phyloP scores from a whole-genome alignment of 1,140 invertebrate genomes.

The Neodiprion lecontei region DNA sequence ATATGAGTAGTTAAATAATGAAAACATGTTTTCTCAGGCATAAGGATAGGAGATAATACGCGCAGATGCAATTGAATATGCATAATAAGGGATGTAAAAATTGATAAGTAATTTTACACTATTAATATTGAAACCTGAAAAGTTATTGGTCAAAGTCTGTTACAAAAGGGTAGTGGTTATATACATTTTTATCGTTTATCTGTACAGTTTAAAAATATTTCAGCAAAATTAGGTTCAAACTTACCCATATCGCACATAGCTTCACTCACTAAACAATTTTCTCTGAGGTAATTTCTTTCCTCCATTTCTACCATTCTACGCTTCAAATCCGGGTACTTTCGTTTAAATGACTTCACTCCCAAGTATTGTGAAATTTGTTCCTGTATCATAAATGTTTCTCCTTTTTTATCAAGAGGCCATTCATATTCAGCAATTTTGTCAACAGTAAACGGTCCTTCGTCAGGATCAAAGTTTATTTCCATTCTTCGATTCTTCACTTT shows the following conservation, averaged over 20 bases:
- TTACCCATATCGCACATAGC: constrained; percentile 89
- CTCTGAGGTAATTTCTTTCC: constrained; percentile 87
- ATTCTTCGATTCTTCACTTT: constrained; percentile 75
- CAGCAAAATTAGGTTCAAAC: constrained; percentile 25
- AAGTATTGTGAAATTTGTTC: constrained; percentile 93
- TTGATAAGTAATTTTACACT: not conserved
- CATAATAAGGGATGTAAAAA: not conserved
- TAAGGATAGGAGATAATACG: too few relatives aligned
- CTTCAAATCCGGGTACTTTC: constrained; percentile 91
- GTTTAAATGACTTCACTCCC: constrained; percentile 93
- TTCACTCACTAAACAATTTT: constrained; percentile 86
- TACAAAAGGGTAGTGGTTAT: too few relatives aligned
- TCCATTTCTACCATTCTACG: constrained; percentile 86
- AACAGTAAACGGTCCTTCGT: constrained; percentile 77
- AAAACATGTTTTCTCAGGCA: too few relatives aligned
- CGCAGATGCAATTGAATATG: constrained; percentile 13
- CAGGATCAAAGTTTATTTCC: constrained; percentile 74
- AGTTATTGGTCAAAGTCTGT: too few relatives aligned
- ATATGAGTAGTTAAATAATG: too few relatives aligned
- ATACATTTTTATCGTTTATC: not conserved
- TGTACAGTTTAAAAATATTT: constrained; percentile 7
- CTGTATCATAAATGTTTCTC: constrained; percentile 85
- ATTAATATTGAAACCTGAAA: too few relatives aligned
- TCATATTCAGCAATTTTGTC: constrained; percentile 93
- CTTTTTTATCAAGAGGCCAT: constrained; percentile 81